Conservation (phyloP, 2,113 vertebrate genomes). For the Lota lota region DNA sequence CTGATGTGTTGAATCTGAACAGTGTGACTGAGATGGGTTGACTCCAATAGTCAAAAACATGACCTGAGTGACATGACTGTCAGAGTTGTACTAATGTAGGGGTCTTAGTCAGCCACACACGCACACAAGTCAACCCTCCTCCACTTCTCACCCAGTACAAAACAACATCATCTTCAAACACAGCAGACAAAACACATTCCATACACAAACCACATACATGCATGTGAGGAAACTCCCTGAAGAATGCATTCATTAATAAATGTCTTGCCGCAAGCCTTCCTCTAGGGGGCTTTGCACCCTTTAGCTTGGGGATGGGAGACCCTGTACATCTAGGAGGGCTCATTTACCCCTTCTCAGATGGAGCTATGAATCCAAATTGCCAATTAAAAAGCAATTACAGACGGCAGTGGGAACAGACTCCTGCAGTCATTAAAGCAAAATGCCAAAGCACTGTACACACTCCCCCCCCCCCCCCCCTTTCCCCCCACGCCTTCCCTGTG, state of each 20-base stretch:
- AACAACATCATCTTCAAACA: neutral
- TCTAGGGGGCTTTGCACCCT: constrained; percentile 52
- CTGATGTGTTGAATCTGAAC: no score
- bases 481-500: constrained; percentile 41
- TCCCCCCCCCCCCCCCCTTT: neutral
- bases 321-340: constrained; percentile 58
- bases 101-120: no score
- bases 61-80: no score
- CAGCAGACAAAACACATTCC: constrained; percentile 33
- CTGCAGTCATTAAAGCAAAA: constrained; percentile 74
- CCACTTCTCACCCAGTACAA: no score
- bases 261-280: constrained; percentile 29
- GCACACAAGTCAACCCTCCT: no score
- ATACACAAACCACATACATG: constrained; percentile 36
- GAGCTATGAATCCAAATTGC: constrained; percentile 75
- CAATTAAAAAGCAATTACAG: constrained; percentile 82
- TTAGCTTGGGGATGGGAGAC: constrained; percentile 54
- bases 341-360: constrained; percentile 72
- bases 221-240: constrained; percentile 33
- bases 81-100: no score
- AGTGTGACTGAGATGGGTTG: no score
- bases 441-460: constrained; percentile 59
- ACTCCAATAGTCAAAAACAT: no score
- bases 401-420: constrained; percentile 69
- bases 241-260: constrained; percentile 55